Evolutionary conservation across 2,113 vertebrate genomes (phyloP).

Genomic region (rat (Rattus norvegicus)): GRCr8 NC_086022.1:63426501-63427000

Average conservation of each 20-base stretch:
- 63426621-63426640: background rate
- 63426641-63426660: background rate
- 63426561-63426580: too few species aligned
- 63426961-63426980: background rate
- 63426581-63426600: too few species aligned
- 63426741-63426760: background rate
- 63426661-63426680: background rate
- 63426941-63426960: background rate
- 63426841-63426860: background rate
- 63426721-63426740: background rate
- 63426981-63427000: background rate
- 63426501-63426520: background rate
- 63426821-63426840: too few species aligned
- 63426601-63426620: background rate
- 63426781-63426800: too few species aligned
- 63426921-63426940: background rate
- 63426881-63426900: rapidly evolving
- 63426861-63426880: background rate
- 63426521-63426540: background rate
- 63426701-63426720: conserved; percentile 2
- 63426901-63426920: background rate
- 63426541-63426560: too few species aligned
- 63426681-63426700: background rate
- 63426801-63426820: background rate
- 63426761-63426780: background rate